Conservation (phyloP, 2,888 invertebrate genomes). For the Cordylochernes scorpioides region DNA sequence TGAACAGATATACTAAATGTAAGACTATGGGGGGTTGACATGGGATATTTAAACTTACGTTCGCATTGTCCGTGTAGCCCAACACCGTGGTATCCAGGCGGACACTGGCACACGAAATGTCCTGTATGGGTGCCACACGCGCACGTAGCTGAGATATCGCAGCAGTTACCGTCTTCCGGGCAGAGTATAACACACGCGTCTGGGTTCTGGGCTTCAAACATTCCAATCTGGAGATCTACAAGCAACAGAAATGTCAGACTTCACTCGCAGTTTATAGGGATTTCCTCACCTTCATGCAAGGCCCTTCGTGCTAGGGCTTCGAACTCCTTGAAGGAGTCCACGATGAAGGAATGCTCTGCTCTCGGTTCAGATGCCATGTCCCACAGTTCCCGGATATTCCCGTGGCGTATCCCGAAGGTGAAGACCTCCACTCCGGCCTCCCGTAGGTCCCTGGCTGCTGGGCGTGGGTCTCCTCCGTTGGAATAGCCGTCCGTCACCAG, state of each 20-base stretch:
- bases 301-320: conserved; percentile 38
- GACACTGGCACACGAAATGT: conserved; percentile 38
- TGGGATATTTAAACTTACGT: conserved; percentile 24
- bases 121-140: conserved; percentile 39
- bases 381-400: conserved; percentile 29
- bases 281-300: conserved; percentile 33
- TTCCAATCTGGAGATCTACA: conserved; percentile 34
- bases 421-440: conserved; percentile 24
- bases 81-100: conserved; percentile 35
- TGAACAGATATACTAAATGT: too few relatives aligned
- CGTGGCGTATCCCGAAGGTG: conserved; percentile 34
- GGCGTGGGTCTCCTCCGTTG: conserved; percentile 37
- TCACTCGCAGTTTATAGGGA: too few relatives aligned
- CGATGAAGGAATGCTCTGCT: conserved; percentile 34
- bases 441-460: conserved; percentile 30
- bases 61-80: conserved; percentile 32
- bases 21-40: too few relatives aligned
- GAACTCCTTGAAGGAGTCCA: conserved; percentile 39
- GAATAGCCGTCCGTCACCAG: conserved; percentile 42
- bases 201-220: conserved; percentile 28
- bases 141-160: conserved; percentile 33
- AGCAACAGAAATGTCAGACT: conserved; percentile 2
- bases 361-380: conserved; percentile 36
- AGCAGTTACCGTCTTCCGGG: conserved; percentile 26
- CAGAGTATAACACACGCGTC: conserved; percentile 31